phyloP scores from a whole-genome alignment of 2,797 vertebrate species.

The Oryzias dopingdopingensis region DNA sequence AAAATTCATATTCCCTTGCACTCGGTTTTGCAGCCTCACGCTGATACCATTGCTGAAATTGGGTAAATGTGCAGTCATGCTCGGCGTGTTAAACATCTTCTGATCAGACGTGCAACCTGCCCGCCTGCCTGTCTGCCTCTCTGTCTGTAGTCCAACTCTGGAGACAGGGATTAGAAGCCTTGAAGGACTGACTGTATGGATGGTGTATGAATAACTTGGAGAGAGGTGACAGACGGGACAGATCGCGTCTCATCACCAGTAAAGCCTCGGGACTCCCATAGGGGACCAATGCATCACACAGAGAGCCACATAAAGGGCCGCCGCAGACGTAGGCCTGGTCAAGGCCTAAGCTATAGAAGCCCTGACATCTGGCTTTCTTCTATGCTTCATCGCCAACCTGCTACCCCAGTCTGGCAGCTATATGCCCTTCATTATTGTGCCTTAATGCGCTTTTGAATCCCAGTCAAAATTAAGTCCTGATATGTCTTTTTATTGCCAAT shows the following conservation, averaged over 20 bases:
- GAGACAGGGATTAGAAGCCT: constrained; percentile 81
- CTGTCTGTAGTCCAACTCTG: constrained; percentile 71
- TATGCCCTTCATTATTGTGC: constrained; percentile 78
- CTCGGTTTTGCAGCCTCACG: constrained; percentile 48
- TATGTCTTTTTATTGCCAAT: constrained; percentile 73
- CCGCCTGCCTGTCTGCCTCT: constrained; percentile 71
- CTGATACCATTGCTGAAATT: constrained; percentile 54
- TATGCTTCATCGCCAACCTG: constrained; percentile 76
- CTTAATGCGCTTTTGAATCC: constrained; percentile 79
- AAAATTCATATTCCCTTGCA: constrained; percentile 39
- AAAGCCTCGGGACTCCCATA: constrained; percentile 78
- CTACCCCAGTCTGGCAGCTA: constrained; percentile 78
- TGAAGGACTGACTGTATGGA: constrained; percentile 78
- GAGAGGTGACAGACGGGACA: constrained; percentile 83
- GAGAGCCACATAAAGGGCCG: constrained; percentile 76
- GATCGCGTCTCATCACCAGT: constrained; percentile 82
- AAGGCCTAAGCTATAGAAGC: constrained; percentile 82
- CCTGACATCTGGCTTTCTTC: constrained; percentile 82
- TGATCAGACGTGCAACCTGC: constrained; percentile 69
- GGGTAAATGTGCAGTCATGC: constrained; percentile 71
- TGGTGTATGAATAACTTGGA: constrained; percentile 79
- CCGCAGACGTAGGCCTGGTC: constrained; percentile 79
- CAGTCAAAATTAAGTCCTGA: constrained; percentile 70
- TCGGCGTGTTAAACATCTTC: constrained; percentile 68
- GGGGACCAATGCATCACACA: constrained; percentile 75